These are phyloP conservation scores for Spatula versicolor DNA, from an alignment of 2,797 vertebrate species.

Conservation along the genomic window DNA sequence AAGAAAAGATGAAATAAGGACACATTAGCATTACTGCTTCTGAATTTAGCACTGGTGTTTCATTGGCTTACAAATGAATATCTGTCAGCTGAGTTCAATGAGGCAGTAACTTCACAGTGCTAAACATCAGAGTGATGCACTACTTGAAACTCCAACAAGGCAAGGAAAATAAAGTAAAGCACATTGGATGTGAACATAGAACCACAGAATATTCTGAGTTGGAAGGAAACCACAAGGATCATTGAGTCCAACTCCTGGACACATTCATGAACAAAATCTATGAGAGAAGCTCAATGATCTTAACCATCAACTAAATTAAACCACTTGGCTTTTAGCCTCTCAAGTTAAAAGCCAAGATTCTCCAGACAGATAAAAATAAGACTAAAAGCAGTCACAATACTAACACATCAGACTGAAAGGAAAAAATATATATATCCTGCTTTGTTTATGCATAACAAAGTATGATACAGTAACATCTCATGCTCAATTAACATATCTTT, in stretches of 20 bases:
- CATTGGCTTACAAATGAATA: not conserved
- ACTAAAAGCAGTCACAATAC: not conserved
- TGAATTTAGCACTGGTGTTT: not conserved
- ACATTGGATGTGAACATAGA: not conserved
- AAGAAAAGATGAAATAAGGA: not conserved
- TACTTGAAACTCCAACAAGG: not conserved
- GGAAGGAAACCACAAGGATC: too few relatives aligned
- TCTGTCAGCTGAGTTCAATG: not conserved
- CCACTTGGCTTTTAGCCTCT: not conserved
- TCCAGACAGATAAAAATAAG: not conserved
- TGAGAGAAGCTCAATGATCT: not conserved
- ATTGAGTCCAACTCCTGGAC: too few relatives aligned
- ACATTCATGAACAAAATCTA: not conserved
- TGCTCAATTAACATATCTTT: not conserved
- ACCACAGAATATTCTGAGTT: too few relatives aligned
- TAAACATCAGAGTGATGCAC: not conserved
- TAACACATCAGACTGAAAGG: not conserved
- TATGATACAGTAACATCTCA: not conserved
- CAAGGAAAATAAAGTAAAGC: not conserved
- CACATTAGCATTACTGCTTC: not conserved
- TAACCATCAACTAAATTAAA: not conserved
- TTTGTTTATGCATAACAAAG: not conserved
- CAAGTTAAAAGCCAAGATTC: not conserved
- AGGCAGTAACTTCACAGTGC: not conserved
- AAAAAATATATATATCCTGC: not conserved